Evolutionary conservation across 2,113 vertebrate species (phyloP), one percentile per base, ranked within the genome.

Genomic region (Podiceps cristatus): DNA sequence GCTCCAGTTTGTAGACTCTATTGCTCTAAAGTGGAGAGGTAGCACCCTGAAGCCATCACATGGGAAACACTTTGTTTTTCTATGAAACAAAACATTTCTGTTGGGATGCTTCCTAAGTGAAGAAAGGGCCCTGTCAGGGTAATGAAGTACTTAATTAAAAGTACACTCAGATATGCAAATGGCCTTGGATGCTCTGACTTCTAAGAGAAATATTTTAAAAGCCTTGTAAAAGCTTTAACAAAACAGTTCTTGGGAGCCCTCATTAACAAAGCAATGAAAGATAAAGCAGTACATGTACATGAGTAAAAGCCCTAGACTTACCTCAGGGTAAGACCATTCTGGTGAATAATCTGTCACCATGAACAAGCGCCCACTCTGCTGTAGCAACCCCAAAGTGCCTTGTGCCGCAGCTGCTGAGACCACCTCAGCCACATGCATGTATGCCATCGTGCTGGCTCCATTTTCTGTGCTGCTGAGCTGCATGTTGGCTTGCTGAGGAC

Each of bases 321-420:
- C 99, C 99, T 99, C 99, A 19, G 99, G 99, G 97, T 99, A 99
- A 37, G 99, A 99, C 99, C 99, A 99, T 96, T 99, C 99, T 3
- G 99, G 99, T 47, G 99, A 99, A 96, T 99, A 99, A 98, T 99
- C 99, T 10, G 99, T 99, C 98, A 99, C 99, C 99, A 99, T 99
- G 98, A 99, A 99, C 97, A 99, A 98, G 76, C 99, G 98, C 27
- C 99, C 99, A 1, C 99, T 99, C 97, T 99, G 99, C 98, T 99
- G 99, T 58, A 99, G 99, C 99, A 99, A 97, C 60, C 99, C 99
- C 98, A 99, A 98, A 88, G 99, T 98, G 94, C 99, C 98, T 91
- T 99, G 99, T 87, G 99, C 99, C 0, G 99, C 99, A 47, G 98
- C 97, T n/a, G 99, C 99, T 2, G 99, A 99, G 25, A 99, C 99